These are phyloP conservation scores for Acanthornis magna DNA, from an alignment of 2,797 vertebrate genomes.

Conservation along the genomic window DNA sequence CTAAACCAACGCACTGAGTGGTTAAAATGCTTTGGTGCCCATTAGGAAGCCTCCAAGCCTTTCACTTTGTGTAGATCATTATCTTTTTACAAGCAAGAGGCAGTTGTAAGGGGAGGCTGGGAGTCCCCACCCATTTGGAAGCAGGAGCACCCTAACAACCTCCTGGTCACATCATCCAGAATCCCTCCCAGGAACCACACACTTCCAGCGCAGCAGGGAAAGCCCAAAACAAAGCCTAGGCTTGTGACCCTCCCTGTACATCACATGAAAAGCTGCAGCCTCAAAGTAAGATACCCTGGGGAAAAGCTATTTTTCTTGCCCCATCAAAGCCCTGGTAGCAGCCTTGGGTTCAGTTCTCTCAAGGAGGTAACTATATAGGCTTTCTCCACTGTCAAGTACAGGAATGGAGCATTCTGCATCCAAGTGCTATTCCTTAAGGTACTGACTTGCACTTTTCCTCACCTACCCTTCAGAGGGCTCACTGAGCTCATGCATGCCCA, in stretches of 20 bases:
- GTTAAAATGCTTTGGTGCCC: not conserved
- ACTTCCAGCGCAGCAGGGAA: not conserved
- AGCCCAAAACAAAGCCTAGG: not conserved
- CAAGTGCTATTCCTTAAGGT: not conserved
- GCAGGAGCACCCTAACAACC: not conserved
- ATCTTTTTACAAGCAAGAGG: not conserved
- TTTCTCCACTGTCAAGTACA: fast-evolving
- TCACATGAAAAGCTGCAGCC: not conserved
- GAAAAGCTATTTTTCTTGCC: not conserved
- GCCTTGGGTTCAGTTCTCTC: not conserved
- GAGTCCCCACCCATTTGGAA: not conserved
- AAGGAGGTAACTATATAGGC: not conserved
- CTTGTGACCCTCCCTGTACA: not conserved
- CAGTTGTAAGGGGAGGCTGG: not conserved
- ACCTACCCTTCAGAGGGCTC: not conserved
- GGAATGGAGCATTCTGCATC: not conserved
- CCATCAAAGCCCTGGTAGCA: not conserved
- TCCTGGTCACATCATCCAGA: not conserved
- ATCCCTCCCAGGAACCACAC: not conserved
- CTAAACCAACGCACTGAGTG: not conserved
- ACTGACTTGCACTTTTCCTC: not conserved
- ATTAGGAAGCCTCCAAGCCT: not conserved
- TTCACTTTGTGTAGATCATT: not conserved
- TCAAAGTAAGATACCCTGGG: not conserved
- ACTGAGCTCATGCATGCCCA: not conserved